Evolutionary conservation across 2,113 vertebrate species (phyloP), one percentile per base, ranked within the genome.

Genomic region (Pogonocichla stellata): DNA sequence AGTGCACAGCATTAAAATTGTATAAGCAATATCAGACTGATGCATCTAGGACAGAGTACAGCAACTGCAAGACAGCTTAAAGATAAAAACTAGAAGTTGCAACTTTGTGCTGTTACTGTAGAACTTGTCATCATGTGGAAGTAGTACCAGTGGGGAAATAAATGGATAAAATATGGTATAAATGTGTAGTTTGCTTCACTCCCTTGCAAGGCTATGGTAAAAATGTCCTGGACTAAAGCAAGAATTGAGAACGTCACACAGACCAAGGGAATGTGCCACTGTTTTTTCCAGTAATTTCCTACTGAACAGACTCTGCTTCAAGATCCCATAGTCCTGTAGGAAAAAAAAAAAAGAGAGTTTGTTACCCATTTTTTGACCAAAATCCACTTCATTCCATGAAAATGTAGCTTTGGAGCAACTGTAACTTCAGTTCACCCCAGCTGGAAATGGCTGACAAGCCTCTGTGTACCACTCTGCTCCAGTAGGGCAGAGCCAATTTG

Each of bases 1-100:
- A 64, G 29, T 20, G 53, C 40, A 61, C 28, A 78, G 19, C 29
- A 31, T 22, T n/a, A 13, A 12, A 67, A 25, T 60, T 58, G 42
- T 2, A 1, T 19, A 53, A 79, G 36, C 50, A 60, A 0, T 12
- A 33, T 7, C 2, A 73, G 40, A 19, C 28, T 50, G 61, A n/a
- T 67, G 47, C 25, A 43, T 26, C n/a, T 12, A 53, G 45, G 16
- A 50, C 10, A 33, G 26, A 58, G 26, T 26, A 69, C 12, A 33
- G 72, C 54, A 53, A 60, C 16, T 6, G 7, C 17, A 72, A 65
- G 29, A 11, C 22, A 14, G n/a, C 8, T 38, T 40, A 7, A 57
- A 64, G 57, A 64, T 1, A 19, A 40, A 40, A 78, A 62, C 4
- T 2, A 18, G 8, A n/a, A 62, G 26, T 8, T 57, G 14, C 36